Evolutionary conservation across 2,797 vertebrate species (phyloP).

Genomic region (Coregonus suidteri): DNA sequence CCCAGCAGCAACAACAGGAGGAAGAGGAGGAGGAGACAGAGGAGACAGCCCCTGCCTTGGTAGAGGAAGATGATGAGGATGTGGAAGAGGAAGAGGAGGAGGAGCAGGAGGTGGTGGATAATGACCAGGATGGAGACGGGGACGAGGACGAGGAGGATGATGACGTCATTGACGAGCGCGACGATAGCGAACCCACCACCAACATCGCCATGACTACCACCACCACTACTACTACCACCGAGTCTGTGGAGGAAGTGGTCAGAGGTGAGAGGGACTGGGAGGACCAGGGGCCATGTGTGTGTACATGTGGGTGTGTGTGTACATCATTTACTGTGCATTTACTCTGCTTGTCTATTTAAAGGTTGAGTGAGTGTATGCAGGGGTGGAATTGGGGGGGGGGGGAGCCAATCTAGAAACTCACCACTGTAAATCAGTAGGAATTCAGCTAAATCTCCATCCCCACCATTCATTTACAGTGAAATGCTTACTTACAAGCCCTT

Average conservation of each 20-base stretch:
- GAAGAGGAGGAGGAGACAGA: constrained; percentile 69
- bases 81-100: constrained; percentile 74
- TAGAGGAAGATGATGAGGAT: constrained; percentile 75
- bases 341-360: too few relatives aligned
- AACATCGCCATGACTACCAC: constrained; percentile 91
- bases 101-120: constrained; percentile 72
- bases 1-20: constrained; percentile 58
- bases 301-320: too few relatives aligned
- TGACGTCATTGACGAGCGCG: constrained; percentile 77
- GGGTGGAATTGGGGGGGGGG: too few relatives aligned
- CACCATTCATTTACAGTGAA: too few relatives aligned
- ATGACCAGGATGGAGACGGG: constrained; percentile 75
- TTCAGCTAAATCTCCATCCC: not conserved
- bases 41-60: constrained; percentile 62
- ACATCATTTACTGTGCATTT: too few relatives aligned
- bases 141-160: constrained; percentile 79
- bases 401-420: too few relatives aligned
- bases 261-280: constrained; percentile 78
- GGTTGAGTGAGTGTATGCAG: too few relatives aligned
- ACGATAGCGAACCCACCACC: constrained; percentile 83
- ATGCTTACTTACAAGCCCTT: too few relatives aligned
- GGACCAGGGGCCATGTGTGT: not conserved
- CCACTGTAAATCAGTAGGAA: not conserved
- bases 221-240: constrained; percentile 86
- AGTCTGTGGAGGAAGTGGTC: constrained; percentile 96